Conservation (phyloP, 1,140 invertebrate species). For the Eciton burchellii region DNA sequence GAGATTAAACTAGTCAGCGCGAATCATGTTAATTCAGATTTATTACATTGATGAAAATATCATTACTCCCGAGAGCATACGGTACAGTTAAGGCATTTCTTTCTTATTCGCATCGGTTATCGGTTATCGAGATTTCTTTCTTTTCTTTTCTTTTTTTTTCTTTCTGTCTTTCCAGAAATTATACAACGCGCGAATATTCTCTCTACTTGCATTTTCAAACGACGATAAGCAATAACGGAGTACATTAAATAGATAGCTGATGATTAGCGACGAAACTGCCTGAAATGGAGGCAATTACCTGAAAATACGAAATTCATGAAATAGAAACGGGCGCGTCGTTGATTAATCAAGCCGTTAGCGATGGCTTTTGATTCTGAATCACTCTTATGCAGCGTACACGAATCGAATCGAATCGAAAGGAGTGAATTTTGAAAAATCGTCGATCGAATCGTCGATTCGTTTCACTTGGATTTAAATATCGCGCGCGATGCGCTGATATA, state of each 20-base stretch:
- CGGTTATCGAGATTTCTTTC: too few species aligned
- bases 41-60: too few species aligned
- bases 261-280: slow-evolving; percentile 7
- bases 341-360: slow-evolving; percentile 28
- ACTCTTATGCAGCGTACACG: neutral
- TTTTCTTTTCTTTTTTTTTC: too few species aligned
- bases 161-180: too few species aligned
- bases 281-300: slow-evolving; percentile 32
- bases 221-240: neutral
- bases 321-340: slow-evolving; percentile 14
- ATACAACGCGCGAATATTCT: neutral
- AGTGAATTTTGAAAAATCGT: neutral
- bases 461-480: slow-evolving; percentile 8
- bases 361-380: neutral
- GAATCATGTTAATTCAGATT: too few species aligned
- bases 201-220: slow-evolving; percentile 19
- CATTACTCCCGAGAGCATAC: too few species aligned
- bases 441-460: too few species aligned
- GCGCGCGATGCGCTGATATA: neutral
- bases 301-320: slow-evolving; percentile 45
- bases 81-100: neutral
- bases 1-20: neutral
- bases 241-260: slow-evolving; percentile 37
- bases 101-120: neutral
- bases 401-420: neutral